Evolutionary conservation across 2,113 vertebrate species (phyloP).

Genomic region (Actinemys pallida): DNA sequence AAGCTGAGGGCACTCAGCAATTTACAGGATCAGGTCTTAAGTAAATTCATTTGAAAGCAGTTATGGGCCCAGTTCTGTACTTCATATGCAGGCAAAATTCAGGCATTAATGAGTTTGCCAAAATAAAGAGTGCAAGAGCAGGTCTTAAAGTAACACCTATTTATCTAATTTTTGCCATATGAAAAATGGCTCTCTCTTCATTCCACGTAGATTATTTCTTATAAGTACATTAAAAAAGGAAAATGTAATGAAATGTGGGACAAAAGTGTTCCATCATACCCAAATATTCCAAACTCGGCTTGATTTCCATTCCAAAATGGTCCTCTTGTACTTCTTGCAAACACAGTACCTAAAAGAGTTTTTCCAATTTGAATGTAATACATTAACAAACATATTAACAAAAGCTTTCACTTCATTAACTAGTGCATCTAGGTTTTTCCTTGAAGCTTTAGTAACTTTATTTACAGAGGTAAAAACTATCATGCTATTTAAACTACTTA

Average conservation of each 20-base stretch:
- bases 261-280: conserved; percentile 78
- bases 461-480: not conserved
- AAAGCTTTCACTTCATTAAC: not conserved
- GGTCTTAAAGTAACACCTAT: not conserved
- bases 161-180: not conserved
- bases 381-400: not conserved
- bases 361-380: conserved; percentile 46
- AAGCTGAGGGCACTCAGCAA: not conserved
- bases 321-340: conserved; percentile 98
- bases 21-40: not conserved
- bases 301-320: conserved; percentile 91
- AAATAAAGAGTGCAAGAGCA: not conserved
- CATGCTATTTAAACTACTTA: not conserved
- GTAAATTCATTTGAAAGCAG: not conserved
- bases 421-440: not conserved
- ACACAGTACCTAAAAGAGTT: conserved; percentile 89
- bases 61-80: not conserved
- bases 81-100: fast-evolving
- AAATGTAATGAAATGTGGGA: not conserved
- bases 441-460: not conserved
- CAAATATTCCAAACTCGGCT: conserved; percentile 88
- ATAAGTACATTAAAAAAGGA: not conserved
- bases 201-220: not conserved
- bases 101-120: not conserved
- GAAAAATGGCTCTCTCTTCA: not conserved